Evolutionary conservation across 2,888 invertebrate species (phyloP).

Genomic region (Macrophya annulata): DNA sequence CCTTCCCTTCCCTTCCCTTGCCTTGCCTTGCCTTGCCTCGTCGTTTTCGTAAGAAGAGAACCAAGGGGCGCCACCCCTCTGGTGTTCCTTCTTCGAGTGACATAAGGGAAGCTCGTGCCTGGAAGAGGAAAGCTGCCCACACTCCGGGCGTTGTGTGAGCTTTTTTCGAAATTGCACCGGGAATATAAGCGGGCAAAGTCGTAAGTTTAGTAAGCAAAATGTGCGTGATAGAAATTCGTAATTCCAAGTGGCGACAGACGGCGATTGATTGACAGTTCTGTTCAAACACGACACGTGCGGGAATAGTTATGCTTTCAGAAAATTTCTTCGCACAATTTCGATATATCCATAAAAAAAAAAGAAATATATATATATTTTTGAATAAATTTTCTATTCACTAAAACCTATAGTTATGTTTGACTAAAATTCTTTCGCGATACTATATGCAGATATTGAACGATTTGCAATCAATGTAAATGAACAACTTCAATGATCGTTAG

Average conservation of each 20-base stretch:
- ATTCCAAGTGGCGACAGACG: constrained; percentile 32
- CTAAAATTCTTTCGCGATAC: neutral
- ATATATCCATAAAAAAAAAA: neutral
- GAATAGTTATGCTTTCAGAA: neutral
- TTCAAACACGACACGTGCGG: constrained; percentile 15
- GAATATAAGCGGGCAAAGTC: constrained; percentile 40
- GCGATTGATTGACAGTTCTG: constrained; percentile 35
- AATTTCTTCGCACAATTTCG: neutral
- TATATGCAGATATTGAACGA: neutral
- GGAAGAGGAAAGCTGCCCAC: constrained; percentile 45
- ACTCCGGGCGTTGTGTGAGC: constrained; percentile 33
- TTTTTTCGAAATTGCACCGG: constrained; percentile 48
- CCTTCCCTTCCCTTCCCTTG: neutral
- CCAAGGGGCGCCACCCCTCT: constrained; percentile 41
- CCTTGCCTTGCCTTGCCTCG: neutral
- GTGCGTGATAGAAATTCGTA: constrained; percentile 47
- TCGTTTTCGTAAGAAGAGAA: constrained; percentile 21
- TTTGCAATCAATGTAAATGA: neutral
- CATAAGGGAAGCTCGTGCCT: constrained; percentile 53
- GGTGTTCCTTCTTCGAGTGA: constrained; percentile 51
- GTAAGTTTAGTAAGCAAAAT: constrained; percentile 41
- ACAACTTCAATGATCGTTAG: neutral
- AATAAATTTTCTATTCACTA: neutral
- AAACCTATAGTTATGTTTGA: too few species aligned
- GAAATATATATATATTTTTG: too few species aligned